Evolutionary conservation across 2,113 vertebrate species (phyloP).

Genomic region (Boulengerochromis microlepis): DNA sequence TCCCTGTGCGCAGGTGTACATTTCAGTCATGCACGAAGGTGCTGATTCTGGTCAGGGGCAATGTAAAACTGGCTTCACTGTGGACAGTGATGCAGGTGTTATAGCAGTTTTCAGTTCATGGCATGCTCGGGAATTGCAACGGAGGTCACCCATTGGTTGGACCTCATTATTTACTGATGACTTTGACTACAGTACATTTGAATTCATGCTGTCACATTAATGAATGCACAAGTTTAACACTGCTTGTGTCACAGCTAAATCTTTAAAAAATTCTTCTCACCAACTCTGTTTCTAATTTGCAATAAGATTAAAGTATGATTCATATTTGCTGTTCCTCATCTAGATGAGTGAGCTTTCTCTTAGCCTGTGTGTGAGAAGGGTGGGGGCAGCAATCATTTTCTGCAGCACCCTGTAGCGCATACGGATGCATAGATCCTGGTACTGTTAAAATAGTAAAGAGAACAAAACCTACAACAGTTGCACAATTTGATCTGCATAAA

Average conservation of each 20-base stretch:
- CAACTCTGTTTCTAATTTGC: not conserved
- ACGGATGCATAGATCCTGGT: not conserved
- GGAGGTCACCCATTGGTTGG: not conserved
- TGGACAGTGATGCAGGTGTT: not conserved
- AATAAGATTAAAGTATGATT: not conserved
- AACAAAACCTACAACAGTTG: not conserved
- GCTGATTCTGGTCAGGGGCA: not conserved
- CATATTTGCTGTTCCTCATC: not conserved
- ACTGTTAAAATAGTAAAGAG: not conserved
- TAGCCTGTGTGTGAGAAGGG: not conserved
- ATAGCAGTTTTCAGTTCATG: not conserved
- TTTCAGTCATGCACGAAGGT: not conserved
- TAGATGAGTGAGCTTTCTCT: not conserved
- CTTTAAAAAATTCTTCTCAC: not conserved
- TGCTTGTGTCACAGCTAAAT: not conserved
- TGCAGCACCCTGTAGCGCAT: not conserved
- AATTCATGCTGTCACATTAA: not conserved
- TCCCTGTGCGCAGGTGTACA: not conserved
- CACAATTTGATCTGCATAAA: not conserved
- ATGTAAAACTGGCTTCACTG: not conserved
- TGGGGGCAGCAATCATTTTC: not conserved
- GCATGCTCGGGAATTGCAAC: accelerated
- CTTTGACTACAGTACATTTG: not conserved
- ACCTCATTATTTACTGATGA: accelerated
- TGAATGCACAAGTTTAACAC: not conserved